These are phyloP conservation scores for Halisarca cf. caerulea DNA, from an alignment of 37 sponge, comb jelly and placozoan genomes.

Conservation along the genomic window DNA sequence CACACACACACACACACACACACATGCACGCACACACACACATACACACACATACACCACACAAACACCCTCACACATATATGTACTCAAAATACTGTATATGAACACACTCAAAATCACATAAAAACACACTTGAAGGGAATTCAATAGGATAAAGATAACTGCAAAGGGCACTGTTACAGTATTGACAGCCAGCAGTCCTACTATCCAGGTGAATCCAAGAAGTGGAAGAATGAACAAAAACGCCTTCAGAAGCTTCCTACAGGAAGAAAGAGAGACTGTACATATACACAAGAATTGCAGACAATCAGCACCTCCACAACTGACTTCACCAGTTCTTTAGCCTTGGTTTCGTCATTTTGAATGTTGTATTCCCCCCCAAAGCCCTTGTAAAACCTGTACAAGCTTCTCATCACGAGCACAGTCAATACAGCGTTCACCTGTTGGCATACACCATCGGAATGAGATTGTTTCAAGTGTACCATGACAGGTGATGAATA, in stretches of 20 bases:
- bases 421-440: constrained; percentile 10
- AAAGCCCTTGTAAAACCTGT: not conserved
- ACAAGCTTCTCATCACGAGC: constrained; percentile 10
- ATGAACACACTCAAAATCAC: not conserved
- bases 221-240: not conserved
- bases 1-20: not conserved
- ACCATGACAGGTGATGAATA: too few species aligned
- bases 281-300: not conserved
- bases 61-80: not conserved
- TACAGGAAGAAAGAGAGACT: not conserved
- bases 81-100: not conserved
- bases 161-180: not conserved
- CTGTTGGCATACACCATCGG: too few species aligned
- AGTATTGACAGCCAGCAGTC: not conserved
- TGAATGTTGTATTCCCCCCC: not conserved
- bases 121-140: not conserved
- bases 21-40: not conserved
- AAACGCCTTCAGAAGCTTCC: constrained; percentile 6
- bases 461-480: too few species aligned
- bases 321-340: not conserved
- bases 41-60: not conserved
- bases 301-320: not conserved
- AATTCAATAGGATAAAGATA: not conserved
- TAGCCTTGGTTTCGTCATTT: not conserved
- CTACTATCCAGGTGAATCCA: not conserved